Evolutionary conservation across 2,797 vertebrate genomes (phyloP), one percentile per base, ranked within the genome.

Genomic region (Tapera naevia): DNA sequence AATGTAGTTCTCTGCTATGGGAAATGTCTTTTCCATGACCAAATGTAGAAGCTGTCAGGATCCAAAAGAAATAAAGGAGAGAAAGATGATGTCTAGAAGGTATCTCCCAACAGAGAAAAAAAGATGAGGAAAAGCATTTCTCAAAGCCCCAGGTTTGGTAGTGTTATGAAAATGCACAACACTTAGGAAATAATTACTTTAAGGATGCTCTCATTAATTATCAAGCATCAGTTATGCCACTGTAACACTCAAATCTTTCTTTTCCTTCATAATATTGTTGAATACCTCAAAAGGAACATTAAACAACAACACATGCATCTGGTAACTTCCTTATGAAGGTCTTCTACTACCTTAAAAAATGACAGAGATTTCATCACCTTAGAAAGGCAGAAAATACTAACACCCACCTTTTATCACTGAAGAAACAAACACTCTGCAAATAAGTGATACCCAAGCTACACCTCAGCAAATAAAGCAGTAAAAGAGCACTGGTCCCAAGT

Each of bases 21-120:
- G 88, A 94, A 97, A 97, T 96, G 88, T 86, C 80, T 94, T 86
- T 75, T 98, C 96, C 96, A 96, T 94, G 89, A 91, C 91, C 94
- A 93, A 96, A 94, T 27, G 92, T 58, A 93, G 70, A 90, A 94
- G 78, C 76, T 88, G 90, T 95, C 90, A 89, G 84, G 82, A 86
- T 86, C 33, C 90, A 96, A 94, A 94, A 97, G 95, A 91, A 95
- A 96, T 58, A 91, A 66, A 83, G n/a, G 45, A 41, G 21, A 87
- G 53, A 88, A 85, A 78, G 79, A 75, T 88, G 85, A 76, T 91
- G 86, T 48, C 76, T 94, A 91, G 33, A 92, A 84, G 61, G 57
- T 82, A 71, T 93, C 74, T 94, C 83, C 43, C 65, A 74, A 39
- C 3, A 80, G 57, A 86, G 53, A 14, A 89, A 89, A 9, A 93